These are phyloP conservation scores for Philopotamus ludificatus DNA, from an alignment of 1,140 invertebrate species.

Conservation along the genomic window DNA sequence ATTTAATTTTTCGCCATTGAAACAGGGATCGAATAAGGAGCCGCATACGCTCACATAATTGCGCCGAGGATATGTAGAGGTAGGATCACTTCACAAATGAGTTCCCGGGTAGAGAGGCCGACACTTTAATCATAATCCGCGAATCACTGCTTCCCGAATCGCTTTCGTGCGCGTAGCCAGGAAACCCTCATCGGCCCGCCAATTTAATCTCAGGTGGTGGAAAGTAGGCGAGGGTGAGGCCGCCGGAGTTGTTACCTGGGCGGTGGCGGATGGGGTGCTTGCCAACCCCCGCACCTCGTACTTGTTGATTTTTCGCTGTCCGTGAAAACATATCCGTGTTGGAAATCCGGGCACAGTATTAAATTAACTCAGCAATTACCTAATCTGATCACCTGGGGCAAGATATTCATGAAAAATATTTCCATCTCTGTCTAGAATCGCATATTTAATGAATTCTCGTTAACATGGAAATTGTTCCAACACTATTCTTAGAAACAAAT, in stretches of 20 bases:
- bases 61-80: neutral
- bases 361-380: too few relatives aligned
- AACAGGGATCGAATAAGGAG: neutral
- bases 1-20: too few relatives aligned
- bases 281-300: neutral
- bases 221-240: too few relatives aligned
- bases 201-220: conserved; percentile 30
- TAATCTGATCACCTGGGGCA: too few relatives aligned
- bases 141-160: conserved; percentile 18
- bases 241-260: neutral
- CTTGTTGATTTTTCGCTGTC: conserved; percentile 20
- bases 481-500: too few relatives aligned
- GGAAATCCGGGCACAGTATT: too few relatives aligned
- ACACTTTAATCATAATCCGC: conserved; percentile 34
- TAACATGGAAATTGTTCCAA: too few relatives aligned
- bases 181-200: conserved; percentile 18
- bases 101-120: neutral
- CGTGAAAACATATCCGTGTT: too few relatives aligned
- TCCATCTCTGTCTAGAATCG: too few relatives aligned
- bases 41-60: conserved; percentile 13
- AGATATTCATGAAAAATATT: too few relatives aligned
- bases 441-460: too few relatives aligned
- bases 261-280: neutral
- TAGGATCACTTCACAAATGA: conserved; percentile 21
- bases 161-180: conserved; percentile 21